phyloP scores from a whole-genome alignment of 1,140 invertebrate species.

The Carposina sasakii region DNA sequence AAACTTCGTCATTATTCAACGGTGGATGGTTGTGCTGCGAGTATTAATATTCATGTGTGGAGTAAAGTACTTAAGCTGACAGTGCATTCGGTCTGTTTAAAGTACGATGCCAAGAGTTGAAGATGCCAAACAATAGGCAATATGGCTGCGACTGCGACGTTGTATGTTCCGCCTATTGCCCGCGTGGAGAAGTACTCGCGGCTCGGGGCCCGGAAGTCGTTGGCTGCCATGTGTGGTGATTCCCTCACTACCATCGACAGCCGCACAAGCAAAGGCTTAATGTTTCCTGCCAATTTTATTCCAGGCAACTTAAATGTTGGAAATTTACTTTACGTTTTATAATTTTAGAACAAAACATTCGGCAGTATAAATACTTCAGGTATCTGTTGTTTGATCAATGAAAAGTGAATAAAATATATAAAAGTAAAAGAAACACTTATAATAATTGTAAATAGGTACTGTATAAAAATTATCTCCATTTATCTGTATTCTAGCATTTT shows the following conservation, averaged over 20 bases:
- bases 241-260: background rate
- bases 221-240: slow-evolving; percentile 11
- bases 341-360: too few relatives aligned
- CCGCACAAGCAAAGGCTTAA: too few relatives aligned
- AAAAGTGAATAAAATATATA: too few relatives aligned
- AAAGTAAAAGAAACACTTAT: too few relatives aligned
- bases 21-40: slow-evolving; percentile 32
- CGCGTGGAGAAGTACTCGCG: slow-evolving; percentile 30
- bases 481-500: too few relatives aligned
- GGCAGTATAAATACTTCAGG: too few relatives aligned
- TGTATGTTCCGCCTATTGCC: slow-evolving; percentile 50
- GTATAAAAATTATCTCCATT: too few relatives aligned
- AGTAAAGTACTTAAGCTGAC: slow-evolving; percentile 56
- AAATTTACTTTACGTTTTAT: too few relatives aligned
- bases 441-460: too few relatives aligned
- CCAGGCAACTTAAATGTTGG: too few relatives aligned
- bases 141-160: slow-evolving; percentile 40
- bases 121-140: slow-evolving; percentile 69
- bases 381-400: too few relatives aligned
- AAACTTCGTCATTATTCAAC: slow-evolving; percentile 29
- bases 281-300: too few relatives aligned
- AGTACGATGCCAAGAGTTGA: slow-evolving; percentile 61
- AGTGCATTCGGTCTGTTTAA: slow-evolving; percentile 45
- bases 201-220: slow-evolving; percentile 50
- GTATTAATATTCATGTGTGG: slow-evolving; percentile 53